Evolutionary conservation across 1,140 invertebrate genomes (phyloP), one percentile per base, ranked within the genome.

Genomic region (Microplitis demolitor): DNA sequence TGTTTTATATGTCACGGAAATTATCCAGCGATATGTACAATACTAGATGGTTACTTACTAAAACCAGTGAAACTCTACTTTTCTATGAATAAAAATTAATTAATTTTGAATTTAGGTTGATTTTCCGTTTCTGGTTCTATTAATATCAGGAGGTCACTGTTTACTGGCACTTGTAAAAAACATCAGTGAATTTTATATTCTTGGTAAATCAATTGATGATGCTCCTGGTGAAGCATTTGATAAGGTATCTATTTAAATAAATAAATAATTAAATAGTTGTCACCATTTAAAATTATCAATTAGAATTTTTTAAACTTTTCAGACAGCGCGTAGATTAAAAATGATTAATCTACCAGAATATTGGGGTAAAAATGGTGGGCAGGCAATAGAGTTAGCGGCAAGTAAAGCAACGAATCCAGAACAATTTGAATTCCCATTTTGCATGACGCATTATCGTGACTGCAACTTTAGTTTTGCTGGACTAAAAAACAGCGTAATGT

Each of bases 91-190:
- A 14, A 60, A 54, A 4, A 34, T 39, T 37, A 56, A 60, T 74
- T 58, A 45, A 61, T 45, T 4, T 73, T 33, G 73, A 72, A 68
- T 79, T 64, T 77, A 92, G 90, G 88, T 98, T 60, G 84, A 92
- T 64, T 98, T 96, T 89, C 98, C 98, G 61, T 99, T 95, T 88
- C 85, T 99, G 60, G 93, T 94, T 31, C 84, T 98, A 8, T 87
- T 99, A 3, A 92, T 97, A 72, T 98, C 97, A 80, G 96, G 96
- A 69, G 97, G 97, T 6, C 96, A 99, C 83, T 94, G 94, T 87
- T 88, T 98, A 61, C 80, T 99, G 68, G 91, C 92, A 51, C 79
- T 98, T 14, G 96, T 92, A 2, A 88, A 92, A 81, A 89, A 89
- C 81, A 89, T 96, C 16, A 89, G 94, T 72, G 88, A 94, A 51